A percentile compares a stretch with the other conserved stretches of the same genome.
Conservation (phyloP, 2,113 vertebrate species). For the Nycticryphes semicollaris region DNA sequence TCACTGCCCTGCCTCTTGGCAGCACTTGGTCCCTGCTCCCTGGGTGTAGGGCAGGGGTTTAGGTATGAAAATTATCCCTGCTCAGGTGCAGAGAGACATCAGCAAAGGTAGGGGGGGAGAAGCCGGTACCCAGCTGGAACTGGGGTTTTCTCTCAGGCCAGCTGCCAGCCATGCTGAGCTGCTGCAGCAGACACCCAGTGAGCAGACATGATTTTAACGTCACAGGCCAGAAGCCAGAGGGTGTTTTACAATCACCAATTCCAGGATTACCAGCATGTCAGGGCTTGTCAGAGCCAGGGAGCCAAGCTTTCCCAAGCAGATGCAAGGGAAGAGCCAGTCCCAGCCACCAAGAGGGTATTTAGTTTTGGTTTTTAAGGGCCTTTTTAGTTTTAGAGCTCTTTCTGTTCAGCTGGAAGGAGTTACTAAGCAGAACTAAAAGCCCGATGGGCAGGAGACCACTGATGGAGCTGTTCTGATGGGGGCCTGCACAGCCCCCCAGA, state of each 20-base stretch:
- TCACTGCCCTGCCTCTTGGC: too few relatives aligned
- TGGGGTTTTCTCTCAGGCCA: background rate
- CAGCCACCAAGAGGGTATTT: background rate
- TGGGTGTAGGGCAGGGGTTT: background rate
- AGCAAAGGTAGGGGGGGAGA: background rate
- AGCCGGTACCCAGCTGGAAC: background rate
- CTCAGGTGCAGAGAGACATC: background rate
- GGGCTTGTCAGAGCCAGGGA: background rate
- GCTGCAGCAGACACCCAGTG: background rate
- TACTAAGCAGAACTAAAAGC: background rate
- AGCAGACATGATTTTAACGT: background rate
- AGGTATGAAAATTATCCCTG: background rate
- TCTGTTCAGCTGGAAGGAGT: background rate
- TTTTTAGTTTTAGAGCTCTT: background rate
- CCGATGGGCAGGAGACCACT: background rate
- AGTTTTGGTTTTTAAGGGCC: background rate
- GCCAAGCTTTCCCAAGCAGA: background rate
- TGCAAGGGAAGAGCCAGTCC: background rate
- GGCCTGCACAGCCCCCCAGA: background rate
- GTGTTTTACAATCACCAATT: background rate
- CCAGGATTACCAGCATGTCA: background rate
- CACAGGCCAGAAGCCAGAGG: background rate
- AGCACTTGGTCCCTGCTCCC: background rate
- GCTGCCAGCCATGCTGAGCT: background rate
- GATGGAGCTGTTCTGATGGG: background rate